These are phyloP conservation scores for Amphiprion clarkii DNA, from an alignment of 2,797 vertebrate genomes.

Conservation along the genomic window DNA sequence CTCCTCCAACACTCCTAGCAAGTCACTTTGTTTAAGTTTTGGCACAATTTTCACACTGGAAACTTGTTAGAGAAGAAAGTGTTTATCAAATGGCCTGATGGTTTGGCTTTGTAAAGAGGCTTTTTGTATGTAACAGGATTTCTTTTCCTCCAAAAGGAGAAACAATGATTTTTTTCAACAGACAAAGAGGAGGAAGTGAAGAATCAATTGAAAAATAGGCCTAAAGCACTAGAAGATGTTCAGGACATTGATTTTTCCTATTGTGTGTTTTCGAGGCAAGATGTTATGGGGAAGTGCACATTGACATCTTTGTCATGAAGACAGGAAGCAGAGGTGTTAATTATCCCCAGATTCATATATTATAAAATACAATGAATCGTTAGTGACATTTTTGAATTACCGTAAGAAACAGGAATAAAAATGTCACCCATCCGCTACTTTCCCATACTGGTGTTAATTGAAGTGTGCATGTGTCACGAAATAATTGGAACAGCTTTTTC, in stretches of 20 bases:
- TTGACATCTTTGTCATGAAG: slow-evolving; percentile 25
- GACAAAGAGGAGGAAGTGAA: slow-evolving; percentile 10
- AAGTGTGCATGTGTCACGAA: slow-evolving; percentile 1
- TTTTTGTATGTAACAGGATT: slow-evolving; percentile 34
- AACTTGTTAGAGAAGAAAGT: slow-evolving; percentile 13
- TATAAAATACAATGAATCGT: slow-evolving; percentile 10
- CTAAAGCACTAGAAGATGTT: slow-evolving; percentile 35
- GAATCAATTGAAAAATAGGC: slow-evolving; percentile 44
- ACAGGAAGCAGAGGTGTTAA: slow-evolving; percentile 12
- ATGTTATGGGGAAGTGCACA: slow-evolving; percentile 25
- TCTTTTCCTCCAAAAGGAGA: slow-evolving; percentile 17
- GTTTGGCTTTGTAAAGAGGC: slow-evolving; percentile 26
- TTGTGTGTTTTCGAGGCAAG: slow-evolving; percentile 40
- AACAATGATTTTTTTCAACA: slow-evolving; percentile 45
- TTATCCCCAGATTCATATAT: slow-evolving; percentile 33
- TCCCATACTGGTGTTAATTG: slow-evolving; percentile 9
- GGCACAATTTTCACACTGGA: background rate
- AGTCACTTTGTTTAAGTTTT: slow-evolving; percentile 20
- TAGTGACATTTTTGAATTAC: slow-evolving; percentile 12
- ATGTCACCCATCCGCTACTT: background rate
- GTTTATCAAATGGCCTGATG: slow-evolving; percentile 7
- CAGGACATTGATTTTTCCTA: slow-evolving; percentile 54
- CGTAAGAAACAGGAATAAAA: background rate
- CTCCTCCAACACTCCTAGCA: slow-evolving; percentile 2
- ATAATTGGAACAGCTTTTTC: slow-evolving; percentile 10